These are phyloP conservation scores for Trypoxylon attenuatum DNA, from an alignment of 2,888 invertebrate genomes.

Conservation along the genomic window DNA sequence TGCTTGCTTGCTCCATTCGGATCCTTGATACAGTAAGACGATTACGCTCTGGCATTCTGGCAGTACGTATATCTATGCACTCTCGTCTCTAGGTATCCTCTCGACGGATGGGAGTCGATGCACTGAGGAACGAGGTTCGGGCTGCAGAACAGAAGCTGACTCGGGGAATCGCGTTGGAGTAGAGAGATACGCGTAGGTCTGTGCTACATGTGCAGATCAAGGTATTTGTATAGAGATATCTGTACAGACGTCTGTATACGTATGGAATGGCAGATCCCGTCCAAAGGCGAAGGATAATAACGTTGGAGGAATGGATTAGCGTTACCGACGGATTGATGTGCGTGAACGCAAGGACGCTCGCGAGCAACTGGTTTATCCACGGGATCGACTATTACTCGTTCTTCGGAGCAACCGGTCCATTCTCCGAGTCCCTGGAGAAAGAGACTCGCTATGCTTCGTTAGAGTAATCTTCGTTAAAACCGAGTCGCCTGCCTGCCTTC, in stretches of 20 bases:
- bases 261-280: constrained; percentile 16
- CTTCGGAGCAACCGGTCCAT: background rate
- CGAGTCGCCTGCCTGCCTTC: constrained; percentile 2
- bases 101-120: too few relatives aligned
- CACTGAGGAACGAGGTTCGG: too few relatives aligned
- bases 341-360: constrained; percentile 17
- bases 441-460: background rate
- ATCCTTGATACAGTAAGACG: constrained; percentile 31
- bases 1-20: constrained; percentile 19
- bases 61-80: constrained; percentile 21
- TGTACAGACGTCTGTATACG: constrained; percentile 7
- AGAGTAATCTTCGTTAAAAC: background rate
- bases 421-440: background rate
- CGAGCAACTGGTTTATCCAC: too few relatives aligned
- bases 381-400: too few relatives aligned
- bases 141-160: too few relatives aligned
- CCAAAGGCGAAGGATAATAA: constrained; percentile 20
- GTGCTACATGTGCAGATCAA: too few relatives aligned
- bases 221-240: too few relatives aligned
- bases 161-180: too few relatives aligned
- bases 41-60: constrained; percentile 28
- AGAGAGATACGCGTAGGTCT: too few relatives aligned
- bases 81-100: too few relatives aligned
- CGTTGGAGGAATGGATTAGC: constrained; percentile 28
- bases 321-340: constrained; percentile 23